phyloP scores from a whole-genome alignment of 1,140 invertebrate genomes.

The Ips typographus region DNA sequence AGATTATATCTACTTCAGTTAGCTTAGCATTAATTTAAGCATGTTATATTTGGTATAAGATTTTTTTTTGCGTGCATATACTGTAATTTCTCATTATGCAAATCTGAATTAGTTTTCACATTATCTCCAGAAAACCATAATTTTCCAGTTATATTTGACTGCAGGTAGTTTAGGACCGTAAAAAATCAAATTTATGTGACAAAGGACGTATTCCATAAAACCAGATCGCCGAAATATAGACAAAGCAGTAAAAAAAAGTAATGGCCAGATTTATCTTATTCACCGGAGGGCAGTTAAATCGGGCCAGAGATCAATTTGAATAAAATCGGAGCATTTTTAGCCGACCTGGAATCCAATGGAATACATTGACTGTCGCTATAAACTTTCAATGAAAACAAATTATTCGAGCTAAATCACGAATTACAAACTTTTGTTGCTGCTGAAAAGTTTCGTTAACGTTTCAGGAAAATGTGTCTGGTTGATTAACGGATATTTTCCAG shows the following conservation, averaged over 20 bases:
- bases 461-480: conserved; percentile 19
- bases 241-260: conserved; percentile 4
- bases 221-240: not conserved
- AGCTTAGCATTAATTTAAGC: too few species aligned
- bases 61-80: too few species aligned
- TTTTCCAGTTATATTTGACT: too few species aligned
- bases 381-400: conserved; percentile 32
- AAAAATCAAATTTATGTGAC: too few species aligned
- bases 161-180: too few species aligned
- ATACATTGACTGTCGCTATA: conserved; percentile 20
- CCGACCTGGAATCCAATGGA: not conserved
- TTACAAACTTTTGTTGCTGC: conserved; percentile 25
- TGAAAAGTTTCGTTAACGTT: conserved; percentile 17
- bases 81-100: too few species aligned
- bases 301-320: conserved; percentile 16
- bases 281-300: conserved; percentile 8
- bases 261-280: conserved; percentile 22
- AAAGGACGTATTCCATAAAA: not conserved
- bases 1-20: too few species aligned
- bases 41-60: too few species aligned
- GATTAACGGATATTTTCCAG: conserved; percentile 19
- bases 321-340: conserved; percentile 7
- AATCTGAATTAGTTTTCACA: too few species aligned
- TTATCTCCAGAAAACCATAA: too few species aligned
- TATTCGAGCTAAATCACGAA: conserved; percentile 27